A percentile compares a stretch with the other conserved stretches of the same genome.
Evolutionary conservation across 2,797 vertebrate genomes (phyloP).

Genomic region (Tamandua tetradactyla): DNA sequence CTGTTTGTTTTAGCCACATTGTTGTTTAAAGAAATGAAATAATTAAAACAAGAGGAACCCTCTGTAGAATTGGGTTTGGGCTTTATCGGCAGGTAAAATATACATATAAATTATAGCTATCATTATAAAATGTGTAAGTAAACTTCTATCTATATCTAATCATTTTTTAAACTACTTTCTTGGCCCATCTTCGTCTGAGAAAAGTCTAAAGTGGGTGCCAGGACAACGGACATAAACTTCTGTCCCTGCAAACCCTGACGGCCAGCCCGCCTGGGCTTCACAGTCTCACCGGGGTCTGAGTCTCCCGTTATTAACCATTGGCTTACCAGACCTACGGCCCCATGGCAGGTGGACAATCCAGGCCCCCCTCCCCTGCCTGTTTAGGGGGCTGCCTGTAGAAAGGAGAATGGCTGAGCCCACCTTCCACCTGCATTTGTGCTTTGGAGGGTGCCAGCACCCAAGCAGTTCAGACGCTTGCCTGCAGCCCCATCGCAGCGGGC

Average conservation of each 20-base stretch:
- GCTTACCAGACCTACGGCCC: fast-evolving
- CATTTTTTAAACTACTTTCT: not conserved
- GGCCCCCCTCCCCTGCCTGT: not conserved
- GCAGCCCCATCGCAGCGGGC: not conserved
- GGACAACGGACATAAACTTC: fast-evolving
- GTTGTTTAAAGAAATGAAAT: constrained; percentile 56
- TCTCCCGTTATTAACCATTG: fast-evolving
- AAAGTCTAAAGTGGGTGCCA: not conserved
- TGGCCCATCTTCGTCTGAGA: not conserved
- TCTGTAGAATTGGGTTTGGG: not conserved
- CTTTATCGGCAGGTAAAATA: not conserved
- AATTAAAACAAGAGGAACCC: constrained; percentile 6
- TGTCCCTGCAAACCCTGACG: not conserved
- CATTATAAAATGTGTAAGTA: not conserved
- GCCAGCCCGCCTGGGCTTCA: fast-evolving
- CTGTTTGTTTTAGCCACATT: constrained; percentile 26
- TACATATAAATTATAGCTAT: not conserved
- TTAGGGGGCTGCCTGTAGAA: fast-evolving
- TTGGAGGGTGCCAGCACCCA: not conserved
- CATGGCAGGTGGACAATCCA: not conserved
- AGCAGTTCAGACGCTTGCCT: no score
- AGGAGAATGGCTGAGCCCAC: no score
- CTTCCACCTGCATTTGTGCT: not conserved
- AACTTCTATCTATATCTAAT: not conserved
- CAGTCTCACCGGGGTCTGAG: fast-evolving